Conservation (phyloP, 92 coral and sea anemone genomes). For the Heliopora coerulea region DNA sequence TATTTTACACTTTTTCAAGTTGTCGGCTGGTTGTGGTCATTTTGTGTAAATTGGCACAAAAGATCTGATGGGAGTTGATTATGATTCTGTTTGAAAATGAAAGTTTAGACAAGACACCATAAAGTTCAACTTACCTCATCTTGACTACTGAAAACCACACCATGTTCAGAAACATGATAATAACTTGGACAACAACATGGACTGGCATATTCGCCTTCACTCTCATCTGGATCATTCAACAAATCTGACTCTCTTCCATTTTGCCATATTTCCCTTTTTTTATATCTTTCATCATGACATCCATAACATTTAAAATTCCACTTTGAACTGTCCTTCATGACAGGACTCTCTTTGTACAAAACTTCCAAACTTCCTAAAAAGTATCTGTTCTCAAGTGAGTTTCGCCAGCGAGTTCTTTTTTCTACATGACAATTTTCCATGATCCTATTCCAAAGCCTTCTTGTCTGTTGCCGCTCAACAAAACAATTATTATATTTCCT, state of each 20-base stretch:
- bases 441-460: conserved; percentile 8
- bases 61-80: no score
- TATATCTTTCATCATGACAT: conserved; percentile 16
- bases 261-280: not conserved
- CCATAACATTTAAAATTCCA: conserved; percentile 29
- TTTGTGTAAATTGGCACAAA: no score
- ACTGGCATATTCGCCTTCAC: conserved; percentile 20
- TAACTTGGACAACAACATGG: conserved; percentile 40
- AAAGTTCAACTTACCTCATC: conserved; percentile 69
- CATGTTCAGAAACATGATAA: conserved; percentile 78
- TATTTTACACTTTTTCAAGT: no score
- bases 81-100: no score
- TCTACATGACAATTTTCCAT: not conserved
- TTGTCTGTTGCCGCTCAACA: not conserved
- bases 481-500: not conserved
- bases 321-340: not conserved
- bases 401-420: conserved; percentile 18
- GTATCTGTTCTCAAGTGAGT: not conserved
- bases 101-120: no score
- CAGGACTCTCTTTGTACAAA: not conserved
- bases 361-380: conserved; percentile 8
- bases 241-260: not conserved
- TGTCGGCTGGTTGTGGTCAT: no score
- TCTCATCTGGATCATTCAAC: not conserved
- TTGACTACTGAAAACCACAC: conserved; percentile 67